A percentile compares a stretch with the other conserved stretches of the same genome.
These are phyloP conservation scores for Engystomops pustulosus DNA, from an alignment of 2,113 vertebrate genomes.

Conservation along the genomic window DNA sequence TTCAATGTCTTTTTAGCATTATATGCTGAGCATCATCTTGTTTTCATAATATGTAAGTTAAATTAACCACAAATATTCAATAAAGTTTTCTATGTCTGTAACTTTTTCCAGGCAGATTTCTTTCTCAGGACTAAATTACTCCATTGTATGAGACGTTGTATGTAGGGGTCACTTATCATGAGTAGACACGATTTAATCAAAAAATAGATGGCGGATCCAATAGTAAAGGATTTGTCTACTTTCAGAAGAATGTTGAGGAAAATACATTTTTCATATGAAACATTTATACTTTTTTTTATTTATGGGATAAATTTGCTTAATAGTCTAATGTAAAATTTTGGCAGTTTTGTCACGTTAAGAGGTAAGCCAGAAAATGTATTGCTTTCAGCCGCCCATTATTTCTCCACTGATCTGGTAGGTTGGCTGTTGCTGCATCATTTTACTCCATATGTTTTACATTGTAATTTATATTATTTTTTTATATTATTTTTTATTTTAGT, in stretches of 20 bases:
- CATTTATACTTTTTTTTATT: neutral
- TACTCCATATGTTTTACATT: neutral
- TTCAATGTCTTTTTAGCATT: neutral
- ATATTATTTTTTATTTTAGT: neutral
- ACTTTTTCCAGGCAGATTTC: neutral
- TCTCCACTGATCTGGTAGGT: neutral
- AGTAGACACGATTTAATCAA: constrained; percentile 1
- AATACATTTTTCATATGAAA: neutral
- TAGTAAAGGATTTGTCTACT: constrained; percentile 1
- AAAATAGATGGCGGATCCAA: neutral
- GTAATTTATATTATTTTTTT: neutral
- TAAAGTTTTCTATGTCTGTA: neutral
- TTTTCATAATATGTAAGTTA: neutral
- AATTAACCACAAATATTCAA: constrained; percentile 3
- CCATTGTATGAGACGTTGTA: neutral
- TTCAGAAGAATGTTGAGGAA: neutral
- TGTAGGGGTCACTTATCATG: neutral
- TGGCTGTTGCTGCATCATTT: neutral
- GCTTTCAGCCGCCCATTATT: neutral
- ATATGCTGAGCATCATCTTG: neutral
- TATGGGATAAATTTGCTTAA: neutral
- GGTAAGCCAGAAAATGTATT: neutral
- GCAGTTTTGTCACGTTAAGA: neutral
- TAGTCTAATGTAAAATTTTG: neutral
- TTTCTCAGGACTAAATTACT: neutral